These are phyloP conservation scores for Cherax destructor DNA, from an alignment of 1,140 invertebrate species.

Conservation along the genomic window DNA sequence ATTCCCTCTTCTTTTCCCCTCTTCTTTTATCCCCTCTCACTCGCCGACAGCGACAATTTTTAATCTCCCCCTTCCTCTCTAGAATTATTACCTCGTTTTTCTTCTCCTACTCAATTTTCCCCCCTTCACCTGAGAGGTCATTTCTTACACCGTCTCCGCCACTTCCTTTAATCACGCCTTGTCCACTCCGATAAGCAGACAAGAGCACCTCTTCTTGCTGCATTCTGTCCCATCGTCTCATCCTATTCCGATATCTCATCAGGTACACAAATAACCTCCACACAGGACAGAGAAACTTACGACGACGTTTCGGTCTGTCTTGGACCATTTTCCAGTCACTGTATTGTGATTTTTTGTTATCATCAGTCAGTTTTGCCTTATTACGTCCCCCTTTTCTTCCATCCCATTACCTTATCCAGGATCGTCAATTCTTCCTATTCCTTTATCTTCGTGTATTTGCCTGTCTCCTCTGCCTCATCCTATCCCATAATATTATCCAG, in stretches of 20 bases:
- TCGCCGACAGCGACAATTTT: background rate
- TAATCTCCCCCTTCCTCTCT: background rate
- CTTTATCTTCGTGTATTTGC: no score
- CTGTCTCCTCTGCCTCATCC: background rate
- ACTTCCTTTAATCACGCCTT: background rate
- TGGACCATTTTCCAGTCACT: no score
- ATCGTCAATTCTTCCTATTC: background rate
- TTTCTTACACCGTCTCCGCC: background rate
- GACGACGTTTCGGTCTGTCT: no score
- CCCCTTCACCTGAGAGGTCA: slow-evolving; percentile 6
- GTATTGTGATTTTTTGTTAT: no score
- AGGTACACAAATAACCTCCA: no score
- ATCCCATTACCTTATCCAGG: no score
- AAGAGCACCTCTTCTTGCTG: no score
- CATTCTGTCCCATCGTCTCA: no score
- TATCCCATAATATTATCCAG: background rate
- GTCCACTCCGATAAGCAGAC: background rate
- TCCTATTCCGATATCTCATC: no score
- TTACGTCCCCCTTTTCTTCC: background rate
- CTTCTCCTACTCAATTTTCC: slow-evolving; percentile 7
- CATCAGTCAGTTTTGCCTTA: no score
- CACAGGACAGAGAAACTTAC: no score
- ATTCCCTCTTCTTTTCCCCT: background rate
- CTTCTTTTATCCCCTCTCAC: background rate
- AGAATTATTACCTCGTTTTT: slow-evolving; percentile 1